Base-by-base conservation (phyloP, 23 tunicate species). In the Aplidium turbinatum region DNA sequence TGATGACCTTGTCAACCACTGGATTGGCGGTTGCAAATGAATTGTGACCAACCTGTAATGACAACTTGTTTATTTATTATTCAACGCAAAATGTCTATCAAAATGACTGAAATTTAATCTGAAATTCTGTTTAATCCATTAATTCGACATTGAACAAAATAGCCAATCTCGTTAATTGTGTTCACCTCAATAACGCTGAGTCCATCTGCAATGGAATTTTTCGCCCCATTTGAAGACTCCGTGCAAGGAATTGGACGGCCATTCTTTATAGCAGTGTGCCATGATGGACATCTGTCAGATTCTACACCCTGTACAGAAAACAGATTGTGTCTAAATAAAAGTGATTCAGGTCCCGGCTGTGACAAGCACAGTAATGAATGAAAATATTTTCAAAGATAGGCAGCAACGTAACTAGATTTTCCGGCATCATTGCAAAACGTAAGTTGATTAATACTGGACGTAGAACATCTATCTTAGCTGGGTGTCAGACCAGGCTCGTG, bases 141-240 rank as follows among this genome's bases (percentile, higher is more conserved):
- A n/a, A n/a, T n/a, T n/a, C n/a, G 21, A 26, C 63, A 18, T 57
- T 29, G 63, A n/a, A n/a, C n/a, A n/a, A n/a, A n/a, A n/a, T n/a
- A 16, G 50, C 11, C 50, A 42, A 42, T 42, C 11, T 63, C 51
- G 7, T n/a, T n/a, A n/a, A n/a, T n/a, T n/a, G n/a, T n/a, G n/a
- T 18, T 52, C 77, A 91, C 97, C 77, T 64, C 64, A 4, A 84
- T 52, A 1, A 91, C 97, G 50, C 61, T 65, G n/a, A 91, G 57
- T 23, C 97, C 97, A 57, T 91, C 97, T 6, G 97, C 72, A 57
- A 91, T 73, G 6, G 97, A 61, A 32, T 91, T 57, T 55, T 47
- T 74, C 5, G 91, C 86, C 6, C 97, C 97, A 16, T 65, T 56
- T 45, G 18, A 45, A 35, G 91, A 52, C 27, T 16, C 46, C 25